Evolutionary conservation across 2,888 invertebrate genomes (phyloP).

Genomic region (Beris morrisii): DNA sequence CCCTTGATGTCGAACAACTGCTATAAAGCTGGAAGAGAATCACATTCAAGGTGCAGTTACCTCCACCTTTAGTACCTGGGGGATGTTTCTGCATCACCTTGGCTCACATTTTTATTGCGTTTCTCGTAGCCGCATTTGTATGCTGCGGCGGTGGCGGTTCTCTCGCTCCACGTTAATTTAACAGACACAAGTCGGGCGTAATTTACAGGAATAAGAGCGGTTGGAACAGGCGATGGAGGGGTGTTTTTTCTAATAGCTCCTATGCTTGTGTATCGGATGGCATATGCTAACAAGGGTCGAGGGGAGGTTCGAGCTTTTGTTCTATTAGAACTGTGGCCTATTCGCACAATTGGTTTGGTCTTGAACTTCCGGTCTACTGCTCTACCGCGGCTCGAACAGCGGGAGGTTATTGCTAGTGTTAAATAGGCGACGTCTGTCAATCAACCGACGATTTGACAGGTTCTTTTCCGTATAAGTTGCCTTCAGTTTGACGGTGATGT

Average conservation of each 20-base stretch:
- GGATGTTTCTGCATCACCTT: slow-evolving; percentile 22
- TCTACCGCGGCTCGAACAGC: slow-evolving; percentile 1
- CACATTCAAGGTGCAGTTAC: slow-evolving; percentile 22
- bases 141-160: slow-evolving; percentile 6
- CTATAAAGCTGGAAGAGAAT: neutral
- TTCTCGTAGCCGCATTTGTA: slow-evolving; percentile 16
- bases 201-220: slow-evolving; percentile 12
- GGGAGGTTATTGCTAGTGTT: slow-evolving; percentile 17
- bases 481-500: neutral
- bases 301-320: too few species aligned
- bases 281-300: too few species aligned
- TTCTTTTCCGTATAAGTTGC: slow-evolving; percentile 10
- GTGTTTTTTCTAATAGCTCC: neutral
- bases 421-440: slow-evolving; percentile 20
- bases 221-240: slow-evolving; percentile 8
- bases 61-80: slow-evolving; percentile 25
- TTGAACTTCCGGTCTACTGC: slow-evolving; percentile 25
- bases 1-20: too few species aligned
- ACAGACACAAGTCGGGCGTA: slow-evolving; percentile 6
- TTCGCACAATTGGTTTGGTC: slow-evolving; percentile 31
- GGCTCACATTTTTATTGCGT: slow-evolving; percentile 18
- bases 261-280: slow-evolving; percentile 1
- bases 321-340: slow-evolving; percentile 20
- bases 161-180: slow-evolving; percentile 3
- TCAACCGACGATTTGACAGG: slow-evolving; percentile 15